These are phyloP conservation scores for Actenoides hombroni DNA, from an alignment of 2,113 vertebrate species.

Conservation along the genomic window DNA sequence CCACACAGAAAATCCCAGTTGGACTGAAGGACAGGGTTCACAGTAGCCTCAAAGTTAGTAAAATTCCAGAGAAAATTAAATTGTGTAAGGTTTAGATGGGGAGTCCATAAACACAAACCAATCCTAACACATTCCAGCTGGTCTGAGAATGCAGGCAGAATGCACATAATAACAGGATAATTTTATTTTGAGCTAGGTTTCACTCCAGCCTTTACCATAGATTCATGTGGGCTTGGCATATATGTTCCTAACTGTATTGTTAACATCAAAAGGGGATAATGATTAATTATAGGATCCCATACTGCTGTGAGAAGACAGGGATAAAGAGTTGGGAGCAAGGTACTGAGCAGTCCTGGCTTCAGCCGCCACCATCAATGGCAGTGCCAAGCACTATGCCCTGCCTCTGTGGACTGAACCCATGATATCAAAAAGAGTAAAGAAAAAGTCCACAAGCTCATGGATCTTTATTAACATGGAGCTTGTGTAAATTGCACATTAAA, in stretches of 20 bases:
- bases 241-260: neutral
- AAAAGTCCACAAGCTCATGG: conserved; percentile 20
- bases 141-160: neutral
- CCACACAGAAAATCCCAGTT: neutral
- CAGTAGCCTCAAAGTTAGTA: conserved; percentile 28
- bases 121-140: conserved; percentile 42
- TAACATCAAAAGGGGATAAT: conserved; percentile 14
- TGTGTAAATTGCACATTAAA: conserved; percentile 65
- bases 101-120: conserved; percentile 33
- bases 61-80: conserved; percentile 37
- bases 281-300: neutral
- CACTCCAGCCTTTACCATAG: neutral
- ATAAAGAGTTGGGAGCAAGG: neutral
- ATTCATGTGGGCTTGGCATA: conserved; percentile 16
- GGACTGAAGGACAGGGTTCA: neutral
- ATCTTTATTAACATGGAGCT: conserved; percentile 57
- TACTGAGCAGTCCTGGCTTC: neutral
- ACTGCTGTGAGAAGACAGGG: neutral
- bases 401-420: neutral
- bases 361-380: neutral
- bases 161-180: neutral
- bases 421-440: neutral
- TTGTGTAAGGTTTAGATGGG: conserved; percentile 22
- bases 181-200: conserved; percentile 40
- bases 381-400: neutral